phyloP scores from a whole-genome alignment of 2,113 vertebrate genomes.

The Siniperca chuatsi region DNA sequence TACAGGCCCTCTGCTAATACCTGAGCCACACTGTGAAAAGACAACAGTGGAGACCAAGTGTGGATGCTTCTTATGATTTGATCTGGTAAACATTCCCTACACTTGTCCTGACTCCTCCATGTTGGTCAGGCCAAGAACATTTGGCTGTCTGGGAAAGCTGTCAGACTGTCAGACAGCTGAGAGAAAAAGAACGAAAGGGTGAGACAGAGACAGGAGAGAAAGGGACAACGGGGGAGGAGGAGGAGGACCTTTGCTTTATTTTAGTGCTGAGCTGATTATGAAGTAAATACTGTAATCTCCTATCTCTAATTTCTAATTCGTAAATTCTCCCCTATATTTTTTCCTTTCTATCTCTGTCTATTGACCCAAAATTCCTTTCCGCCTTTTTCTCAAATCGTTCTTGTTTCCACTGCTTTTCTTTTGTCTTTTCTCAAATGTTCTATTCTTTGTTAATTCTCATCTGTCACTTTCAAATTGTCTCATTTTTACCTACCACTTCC shows the following conservation, averaged over 20 bases:
- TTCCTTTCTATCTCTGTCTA: neutral
- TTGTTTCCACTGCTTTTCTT: neutral
- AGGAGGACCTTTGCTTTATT: conserved; percentile 22
- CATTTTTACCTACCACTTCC: conserved; percentile 25
- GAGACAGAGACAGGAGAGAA: conserved; percentile 1
- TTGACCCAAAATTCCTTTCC: conserved; percentile 5
- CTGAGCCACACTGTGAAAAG: conserved; percentile 22
- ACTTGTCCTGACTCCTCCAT: conserved; percentile 46
- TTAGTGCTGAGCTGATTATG: conserved; percentile 31
- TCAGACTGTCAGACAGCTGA: conserved; percentile 55
- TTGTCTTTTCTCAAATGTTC: neutral
- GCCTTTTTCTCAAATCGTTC: neutral
- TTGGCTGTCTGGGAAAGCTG: conserved; percentile 54
- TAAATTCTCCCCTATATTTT: neutral
- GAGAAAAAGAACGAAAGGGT: conserved; percentile 20
- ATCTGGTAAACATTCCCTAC: conserved; percentile 41
- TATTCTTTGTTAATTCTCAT: conserved; percentile 8
- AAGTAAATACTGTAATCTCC: conserved; percentile 8
- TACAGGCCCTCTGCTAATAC: conserved; percentile 23
- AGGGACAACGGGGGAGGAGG: neutral
- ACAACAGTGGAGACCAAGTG: conserved; percentile 16
- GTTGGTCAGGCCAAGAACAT: conserved; percentile 54
- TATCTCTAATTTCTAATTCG: neutral
- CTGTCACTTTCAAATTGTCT: conserved; percentile 40
- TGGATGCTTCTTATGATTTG: conserved; percentile 18